Base-by-base conservation (phyloP, 2,113 vertebrate species). In the Suncus etruscus region DNA sequence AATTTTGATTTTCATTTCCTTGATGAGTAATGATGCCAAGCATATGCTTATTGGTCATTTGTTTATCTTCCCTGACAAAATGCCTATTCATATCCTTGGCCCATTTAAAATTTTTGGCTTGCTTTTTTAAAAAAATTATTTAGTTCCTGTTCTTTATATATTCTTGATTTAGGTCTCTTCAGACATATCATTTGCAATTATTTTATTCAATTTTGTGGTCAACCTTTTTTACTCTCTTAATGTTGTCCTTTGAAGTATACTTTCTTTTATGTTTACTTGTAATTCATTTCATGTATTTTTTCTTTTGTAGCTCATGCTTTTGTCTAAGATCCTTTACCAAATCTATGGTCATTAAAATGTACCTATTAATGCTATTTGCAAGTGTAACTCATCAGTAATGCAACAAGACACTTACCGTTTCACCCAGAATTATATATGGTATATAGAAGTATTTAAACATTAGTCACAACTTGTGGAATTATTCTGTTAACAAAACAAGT, bases 311-410 rank as follows among this genome's bases (percentile, higher is more conserved):
- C 18, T 84, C 50, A 14, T 86, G 70, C 27, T 94, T 92, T 93
- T 75, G 54, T 83, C 39, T 82, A 68, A 65, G 72, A 51, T 80
- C 8, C 22, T 86, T 90, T 83, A 31, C 51, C 65, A 92, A 89
- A 73, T 63, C 5, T 65, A 87, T 83, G 8, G 48, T 69, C 73
- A 86, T 79, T 76, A 94, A 93, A 50, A 90, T 82, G 72, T 86
- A 54, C 70, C 50, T 15, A 73, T 89, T 75, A 93, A 88, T 89
- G 50, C 18, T 31, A 25, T 81, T 86, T 54, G 22, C 89, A 69
- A 91, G 69, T 92, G 8, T 91, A 47, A 94, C 84, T 92, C 89
- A n/a, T 78, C 74, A 78, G 22, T 89, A 92, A 89, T 92, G 45
- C 10, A 86, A 15, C 76, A 22, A 69, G 90, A 54, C 20, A 27